Conservation (phyloP, 2,888 invertebrate genomes). For the Baronia brevicornis region DNA sequence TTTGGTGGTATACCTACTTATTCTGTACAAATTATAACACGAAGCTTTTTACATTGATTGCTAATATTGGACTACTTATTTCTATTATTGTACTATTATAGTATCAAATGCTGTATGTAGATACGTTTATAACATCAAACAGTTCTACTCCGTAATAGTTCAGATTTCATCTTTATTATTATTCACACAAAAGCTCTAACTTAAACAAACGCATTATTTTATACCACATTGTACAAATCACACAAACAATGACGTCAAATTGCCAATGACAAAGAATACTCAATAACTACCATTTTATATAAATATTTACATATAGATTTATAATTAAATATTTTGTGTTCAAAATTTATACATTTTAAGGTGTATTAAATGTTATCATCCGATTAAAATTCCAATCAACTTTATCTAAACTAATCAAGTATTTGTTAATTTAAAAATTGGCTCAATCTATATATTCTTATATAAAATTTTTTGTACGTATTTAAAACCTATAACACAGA, state of each 20-base stretch:
- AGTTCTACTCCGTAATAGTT: slow-evolving; percentile 35
- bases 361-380: no score
- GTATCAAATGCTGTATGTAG: slow-evolving; percentile 5
- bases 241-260: slow-evolving; percentile 30
- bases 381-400: no score
- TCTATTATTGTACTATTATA: slow-evolving; percentile 26
- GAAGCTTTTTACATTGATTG: slow-evolving; percentile 17
- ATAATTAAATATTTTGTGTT: no score
- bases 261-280: slow-evolving; percentile 44
- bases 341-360: no score
- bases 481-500: neutral
- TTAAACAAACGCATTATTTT: slow-evolving; percentile 21
- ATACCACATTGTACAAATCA: slow-evolving; percentile 13
- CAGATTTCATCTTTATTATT: slow-evolving; percentile 16
- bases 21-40: slow-evolving; percentile 1
- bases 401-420: no score
- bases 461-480: no score
- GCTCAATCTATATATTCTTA: no score
- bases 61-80: slow-evolving; percentile 49
- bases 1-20: neutral
- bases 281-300: no score
- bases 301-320: no score
- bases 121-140: slow-evolving; percentile 12
- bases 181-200: no score
- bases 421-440: no score